A percentile compares a stretch with the other conserved stretches of the same genome.
Conservation (phyloP, 2,113 vertebrate species). For the Miniopterus natalensis region DNA sequence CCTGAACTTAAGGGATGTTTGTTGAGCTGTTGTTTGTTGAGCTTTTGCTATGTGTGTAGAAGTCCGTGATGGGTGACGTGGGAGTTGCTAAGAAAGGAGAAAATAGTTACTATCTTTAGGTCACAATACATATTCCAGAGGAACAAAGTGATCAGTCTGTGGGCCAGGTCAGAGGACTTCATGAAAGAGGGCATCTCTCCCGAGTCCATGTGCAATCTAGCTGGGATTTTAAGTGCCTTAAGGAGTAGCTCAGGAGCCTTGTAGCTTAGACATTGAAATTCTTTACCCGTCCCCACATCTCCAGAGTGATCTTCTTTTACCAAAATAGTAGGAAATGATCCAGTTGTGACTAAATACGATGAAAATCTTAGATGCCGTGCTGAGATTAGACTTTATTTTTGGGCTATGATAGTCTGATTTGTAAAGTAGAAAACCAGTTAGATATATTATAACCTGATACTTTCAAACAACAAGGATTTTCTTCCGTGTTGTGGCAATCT, state of each 20-base stretch:
- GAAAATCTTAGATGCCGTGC: neutral
- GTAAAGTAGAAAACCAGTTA: neutral
- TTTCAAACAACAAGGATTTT: neutral
- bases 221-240: neutral
- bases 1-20: neutral
- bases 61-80: neutral
- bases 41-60: neutral
- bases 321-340: neutral
- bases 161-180: neutral
- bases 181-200: neutral
- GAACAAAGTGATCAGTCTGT: neutral
- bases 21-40: neutral
- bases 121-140: neutral
- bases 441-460: neutral
- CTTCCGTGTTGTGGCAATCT: constrained; percentile 37
- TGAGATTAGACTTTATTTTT: neutral
- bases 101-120: neutral
- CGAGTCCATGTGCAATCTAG: neutral
- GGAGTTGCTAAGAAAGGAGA: neutral
- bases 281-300: neutral
- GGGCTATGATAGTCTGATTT: neutral
- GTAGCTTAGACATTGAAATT: neutral
- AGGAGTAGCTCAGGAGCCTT: neutral
- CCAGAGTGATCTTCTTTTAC: neutral
- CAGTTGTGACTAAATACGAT: neutral